Evolutionary conservation across 2,113 vertebrate genomes (phyloP).

Genomic region (Falcunculus frontatus): DNA sequence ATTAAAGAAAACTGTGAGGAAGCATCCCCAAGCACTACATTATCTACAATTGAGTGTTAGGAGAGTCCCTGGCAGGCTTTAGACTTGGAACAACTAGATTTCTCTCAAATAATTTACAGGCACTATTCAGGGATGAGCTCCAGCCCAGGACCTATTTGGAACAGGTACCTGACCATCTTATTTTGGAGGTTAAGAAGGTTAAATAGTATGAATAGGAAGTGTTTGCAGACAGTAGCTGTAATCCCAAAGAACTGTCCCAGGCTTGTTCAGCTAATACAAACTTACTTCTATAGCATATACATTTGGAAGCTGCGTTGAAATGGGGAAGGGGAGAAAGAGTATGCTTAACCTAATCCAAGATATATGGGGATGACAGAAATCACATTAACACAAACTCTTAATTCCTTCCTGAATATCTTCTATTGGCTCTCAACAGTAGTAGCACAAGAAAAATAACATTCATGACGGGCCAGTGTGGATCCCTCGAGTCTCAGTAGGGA

Average conservation of each 20-base stretch:
- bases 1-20: background rate
- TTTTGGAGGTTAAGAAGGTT: background rate
- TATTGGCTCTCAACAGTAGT: background rate
- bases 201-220: background rate
- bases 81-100: background rate
- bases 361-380: slow-evolving; percentile 16
- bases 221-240: background rate
- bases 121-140: background rate
- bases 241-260: background rate
- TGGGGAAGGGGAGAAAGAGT: background rate
- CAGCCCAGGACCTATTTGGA: background rate
- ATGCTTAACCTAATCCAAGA: background rate
- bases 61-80: background rate
- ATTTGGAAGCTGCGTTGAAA: background rate
- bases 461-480: background rate
- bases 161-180: background rate
- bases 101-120: background rate
- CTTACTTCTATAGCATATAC: background rate
- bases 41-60: background rate
- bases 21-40: background rate
- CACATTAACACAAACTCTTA: background rate
- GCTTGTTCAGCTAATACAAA: background rate
- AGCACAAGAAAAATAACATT: background rate
- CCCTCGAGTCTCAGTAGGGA: background rate
- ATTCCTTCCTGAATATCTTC: slow-evolving; percentile 18